Base-by-base conservation (phyloP, 2,888 invertebrate genomes). In the Dasypolia templi region DNA sequence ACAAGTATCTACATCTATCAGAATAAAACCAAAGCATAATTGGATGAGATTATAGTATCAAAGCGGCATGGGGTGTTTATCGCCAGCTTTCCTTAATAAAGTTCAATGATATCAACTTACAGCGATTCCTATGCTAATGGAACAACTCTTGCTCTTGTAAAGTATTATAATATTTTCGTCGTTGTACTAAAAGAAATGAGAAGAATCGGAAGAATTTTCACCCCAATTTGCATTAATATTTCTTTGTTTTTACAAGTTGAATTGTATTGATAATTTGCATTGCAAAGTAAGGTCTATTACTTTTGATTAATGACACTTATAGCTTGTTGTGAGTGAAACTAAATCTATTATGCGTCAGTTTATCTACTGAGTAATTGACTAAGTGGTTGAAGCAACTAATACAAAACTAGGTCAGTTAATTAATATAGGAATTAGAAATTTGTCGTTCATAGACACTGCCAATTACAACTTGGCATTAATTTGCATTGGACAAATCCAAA, bases 111-210 rank as follows among this genome's bases (percentile, higher is more conserved):
- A 92, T 92, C 90, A 92, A 90, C 88, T 91, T 87, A 86, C 84
- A 81, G 62, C 88, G 83, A 95, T 95, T 94, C 83, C 87, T 89
- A 95, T 95, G 95, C 90, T 90, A 95, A 96, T 95, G 89, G 90
- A 87, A 93, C 91, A 94, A 93, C 94, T 93, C 92, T 93, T 94
- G 91, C 92, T 92, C 92, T 91, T 90, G 91, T 93, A 91, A 92
- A 93, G 94, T 93, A 93, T 93, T 93, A 93, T 92, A 83, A 86
- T 87, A 89, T 91, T 92, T 89, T 91, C 86, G 85, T 83, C 91
- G 89, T 89, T 86, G 85, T 88, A 75, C 81, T 81, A 87, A 89
- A 89, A 88, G 86, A 86, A 91, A 92, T 89, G 87, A 84, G 89
- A 89, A 89, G 91, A 90, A 94, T 93, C 86, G 88, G 87, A 86